These are phyloP conservation scores for Eulemur macaco DNA, from an alignment of 2,113 vertebrate genomes.

Conservation along the genomic window DNA sequence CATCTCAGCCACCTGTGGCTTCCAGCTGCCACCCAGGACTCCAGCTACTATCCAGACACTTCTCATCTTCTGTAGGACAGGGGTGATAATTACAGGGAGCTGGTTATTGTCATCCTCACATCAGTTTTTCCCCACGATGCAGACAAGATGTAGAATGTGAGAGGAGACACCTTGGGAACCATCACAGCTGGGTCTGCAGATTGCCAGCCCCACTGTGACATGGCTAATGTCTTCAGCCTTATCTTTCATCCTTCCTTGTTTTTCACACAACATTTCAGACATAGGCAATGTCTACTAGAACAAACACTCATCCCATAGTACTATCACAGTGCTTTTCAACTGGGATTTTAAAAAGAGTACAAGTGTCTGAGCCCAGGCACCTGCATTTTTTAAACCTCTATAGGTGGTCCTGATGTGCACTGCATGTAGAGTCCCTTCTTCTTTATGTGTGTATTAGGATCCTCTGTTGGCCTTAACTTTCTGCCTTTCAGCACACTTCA, in stretches of 20 bases:
- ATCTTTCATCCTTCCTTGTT: neutral
- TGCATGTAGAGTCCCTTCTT: neutral
- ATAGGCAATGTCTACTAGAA: neutral
- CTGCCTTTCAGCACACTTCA: neutral
- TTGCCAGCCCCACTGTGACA: neutral
- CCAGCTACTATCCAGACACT: neutral
- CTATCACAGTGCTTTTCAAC: neutral
- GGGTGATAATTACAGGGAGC: neutral
- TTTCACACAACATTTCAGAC: neutral
- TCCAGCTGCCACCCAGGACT: neutral
- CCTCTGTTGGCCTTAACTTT: neutral
- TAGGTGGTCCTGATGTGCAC: neutral
- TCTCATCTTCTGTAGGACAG: neutral
- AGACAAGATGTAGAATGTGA: neutral
- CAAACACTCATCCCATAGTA: neutral
- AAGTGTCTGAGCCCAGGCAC: neutral
- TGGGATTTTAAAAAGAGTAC: neutral
- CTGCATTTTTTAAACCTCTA: neutral
- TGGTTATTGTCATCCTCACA: neutral
- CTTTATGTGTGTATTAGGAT: fast-evolving
- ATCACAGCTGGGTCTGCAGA: neutral
- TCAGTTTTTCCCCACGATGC: neutral
- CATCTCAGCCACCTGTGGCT: neutral
- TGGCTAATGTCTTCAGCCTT: neutral
- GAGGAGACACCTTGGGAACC: neutral